Conservation (phyloP, 2,797 vertebrate species). For the Dicrostonyx torquatus region DNA sequence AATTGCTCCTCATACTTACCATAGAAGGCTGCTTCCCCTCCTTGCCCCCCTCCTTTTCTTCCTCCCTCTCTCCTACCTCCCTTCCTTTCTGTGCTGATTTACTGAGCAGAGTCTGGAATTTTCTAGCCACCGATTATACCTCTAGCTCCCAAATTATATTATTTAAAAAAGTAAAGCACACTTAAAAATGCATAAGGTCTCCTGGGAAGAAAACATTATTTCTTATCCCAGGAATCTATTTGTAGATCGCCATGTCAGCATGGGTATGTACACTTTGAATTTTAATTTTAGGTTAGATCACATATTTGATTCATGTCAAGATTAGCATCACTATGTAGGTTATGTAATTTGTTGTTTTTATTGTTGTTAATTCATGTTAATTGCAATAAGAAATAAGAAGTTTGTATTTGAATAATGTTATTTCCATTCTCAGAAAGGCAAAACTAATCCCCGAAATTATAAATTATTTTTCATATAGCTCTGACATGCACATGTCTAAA, state of each 20-base stretch:
- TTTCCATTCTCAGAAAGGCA: background rate
- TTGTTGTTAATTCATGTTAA: background rate
- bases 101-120: background rate
- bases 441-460: conserved; percentile 32
- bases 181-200: background rate
- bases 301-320: conserved; percentile 43
- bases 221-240: conserved; percentile 6
- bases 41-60: background rate
- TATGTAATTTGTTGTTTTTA: background rate
- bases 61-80: background rate
- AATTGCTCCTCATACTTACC: background rate
- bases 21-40: too few species aligned
- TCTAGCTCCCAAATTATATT: background rate
- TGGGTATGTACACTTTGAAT: background rate
- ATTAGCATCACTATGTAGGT: conserved; percentile 7
- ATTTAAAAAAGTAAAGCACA: background rate
- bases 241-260: background rate
- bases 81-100: background rate
- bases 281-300: conserved; percentile 45
- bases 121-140: too few species aligned
- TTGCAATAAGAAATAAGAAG: background rate
- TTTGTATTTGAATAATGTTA: conserved; percentile 14
- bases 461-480: background rate
- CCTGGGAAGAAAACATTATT: background rate
- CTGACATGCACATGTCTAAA: background rate